Percentiles rank a stretch among this genome's conserved stretches.
Evolutionary conservation across 2,113 vertebrate genomes (phyloP).

Genomic region (Cryptomyrus ogoouensis): DNA sequence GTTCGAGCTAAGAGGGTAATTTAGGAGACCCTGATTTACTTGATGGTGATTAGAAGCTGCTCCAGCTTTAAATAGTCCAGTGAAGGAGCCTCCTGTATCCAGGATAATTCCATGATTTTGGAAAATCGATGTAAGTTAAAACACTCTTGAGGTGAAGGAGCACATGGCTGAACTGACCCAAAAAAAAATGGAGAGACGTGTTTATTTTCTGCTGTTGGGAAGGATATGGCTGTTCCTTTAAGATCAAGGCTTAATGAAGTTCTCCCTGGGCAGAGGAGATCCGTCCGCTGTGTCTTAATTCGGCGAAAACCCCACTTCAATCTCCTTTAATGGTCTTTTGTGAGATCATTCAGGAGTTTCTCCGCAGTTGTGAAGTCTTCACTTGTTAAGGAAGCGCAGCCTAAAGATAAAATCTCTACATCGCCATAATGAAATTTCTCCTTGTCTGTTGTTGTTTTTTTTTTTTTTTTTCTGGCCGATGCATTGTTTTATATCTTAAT

Average conservation of each 20-base stretch:
- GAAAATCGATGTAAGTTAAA: not conserved
- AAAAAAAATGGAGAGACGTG: not conserved
- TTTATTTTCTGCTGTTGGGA: not conserved
- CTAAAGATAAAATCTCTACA: not conserved
- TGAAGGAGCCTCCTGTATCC: not conserved
- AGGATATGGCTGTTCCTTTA: not conserved
- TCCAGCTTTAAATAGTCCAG: constrained; percentile 5
- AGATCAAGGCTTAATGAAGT: not conserved
- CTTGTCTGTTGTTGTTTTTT: too few species aligned
- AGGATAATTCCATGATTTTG: not conserved
- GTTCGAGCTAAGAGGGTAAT: constrained; percentile 2
- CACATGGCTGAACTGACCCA: not conserved
- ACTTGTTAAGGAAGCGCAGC: not conserved
- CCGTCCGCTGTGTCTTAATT: not conserved
- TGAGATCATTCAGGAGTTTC: not conserved
- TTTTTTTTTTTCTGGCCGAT: not conserved
- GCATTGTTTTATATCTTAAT: not conserved
- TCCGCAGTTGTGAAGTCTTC: not conserved
- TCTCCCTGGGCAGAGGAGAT: not conserved
- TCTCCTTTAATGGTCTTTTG: not conserved
- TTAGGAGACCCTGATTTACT: constrained; percentile 5
- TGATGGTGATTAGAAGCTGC: constrained; percentile 12
- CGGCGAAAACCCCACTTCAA: not conserved
- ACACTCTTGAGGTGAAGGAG: not conserved
- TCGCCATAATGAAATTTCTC: not conserved